Base-by-base conservation (phyloP, 1,140 invertebrate species). In the Rhynchophorus ferrugineus region DNA sequence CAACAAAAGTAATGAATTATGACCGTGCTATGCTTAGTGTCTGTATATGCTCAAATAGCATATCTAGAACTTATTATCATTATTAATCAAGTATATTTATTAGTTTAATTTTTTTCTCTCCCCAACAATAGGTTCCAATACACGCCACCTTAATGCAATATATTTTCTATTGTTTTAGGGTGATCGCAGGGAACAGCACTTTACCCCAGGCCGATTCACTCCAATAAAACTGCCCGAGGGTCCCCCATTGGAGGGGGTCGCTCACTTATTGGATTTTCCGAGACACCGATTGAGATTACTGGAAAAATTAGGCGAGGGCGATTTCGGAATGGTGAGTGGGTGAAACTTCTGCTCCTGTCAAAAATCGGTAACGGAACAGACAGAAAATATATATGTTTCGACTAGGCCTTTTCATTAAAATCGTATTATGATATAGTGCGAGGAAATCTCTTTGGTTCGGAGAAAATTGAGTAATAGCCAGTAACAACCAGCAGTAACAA, bases 251-350 rank as follows among this genome's bases (percentile, higher is more conserved):
- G 77, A 78, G 66, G 74, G 74, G 33, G 73, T 74, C 54, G 70
- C 78, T 60, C 71, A 77, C 61, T 71, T 82, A 60, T 72, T 79
- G 55, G 84, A 89, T 70, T 83, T 92, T 66, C 86, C 87, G 44
- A 76, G 89, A 65, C 85, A 89, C 70, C 79, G 86, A 69, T 76
- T 94, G 56, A 77, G 86, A 65, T 84, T 90, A 57, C 69, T 91
- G 44, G 85, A 91, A 69, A 90, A 90, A 66, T 78, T 93, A 36
- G 90, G 89, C 44, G 88, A 91, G 71, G 89, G 89, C 51, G 82
- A 84, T 57, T 91, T 91, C 68, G 89, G 90, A 65, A 85, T 87
- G 78, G 89, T 92, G 71, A 80, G 75, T 54, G 48, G 13, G 19
- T n/a, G 11, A n/a, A n/a, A 37, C 8, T 8, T 3, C 14, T 37